Evolutionary conservation across 2,113 vertebrate genomes (phyloP), one percentile per base, ranked within the genome.

Genomic region (Charadrius vociferus): DNA sequence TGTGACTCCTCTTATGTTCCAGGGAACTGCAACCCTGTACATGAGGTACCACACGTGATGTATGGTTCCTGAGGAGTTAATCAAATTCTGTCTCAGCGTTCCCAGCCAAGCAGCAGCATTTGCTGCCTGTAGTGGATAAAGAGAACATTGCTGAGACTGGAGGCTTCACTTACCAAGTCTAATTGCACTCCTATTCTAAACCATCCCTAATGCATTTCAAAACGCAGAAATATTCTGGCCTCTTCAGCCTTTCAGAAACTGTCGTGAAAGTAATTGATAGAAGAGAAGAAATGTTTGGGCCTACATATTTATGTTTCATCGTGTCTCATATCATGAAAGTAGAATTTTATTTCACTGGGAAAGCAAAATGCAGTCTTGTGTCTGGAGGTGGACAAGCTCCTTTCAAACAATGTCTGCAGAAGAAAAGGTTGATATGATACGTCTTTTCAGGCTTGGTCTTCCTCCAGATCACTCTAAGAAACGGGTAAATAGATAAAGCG

Each of bases 331-430:
- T 43, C 49, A 52, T 77, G 62, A 72, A 96, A 90, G 56, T 26
- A 83, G 61, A 65, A 79, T 87, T 81, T 81, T 79, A 39, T 95
- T 95, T 87, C 79, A 77, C 55, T 50, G n/a, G 53, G 49, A 94
- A 94, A 96, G 89, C 47, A 97, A 89, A 90, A 91, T 62, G 53
- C 49, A 87, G 45, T 53, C 45, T 75, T 91, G 39, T 77, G 50
- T 94, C 86, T 96, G 89, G 86, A 94, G 86, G 86, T 95, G 73
- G 93, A 95, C 93, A 94, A 85, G 70, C 49, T 82, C 49, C n/a
- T 95, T 94, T 92, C 70, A 94, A 93, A 85, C 34, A 84, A 32
- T 36, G 32, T 49, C 66, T 93, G 29, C 41, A 75, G 83, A 91
- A 92, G 39, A 85, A 92, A 93, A 90, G 39, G n/a, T 72, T 85